Conservation (phyloP, 2,113 vertebrate genomes). For the Urocitellus parryii region DNA sequence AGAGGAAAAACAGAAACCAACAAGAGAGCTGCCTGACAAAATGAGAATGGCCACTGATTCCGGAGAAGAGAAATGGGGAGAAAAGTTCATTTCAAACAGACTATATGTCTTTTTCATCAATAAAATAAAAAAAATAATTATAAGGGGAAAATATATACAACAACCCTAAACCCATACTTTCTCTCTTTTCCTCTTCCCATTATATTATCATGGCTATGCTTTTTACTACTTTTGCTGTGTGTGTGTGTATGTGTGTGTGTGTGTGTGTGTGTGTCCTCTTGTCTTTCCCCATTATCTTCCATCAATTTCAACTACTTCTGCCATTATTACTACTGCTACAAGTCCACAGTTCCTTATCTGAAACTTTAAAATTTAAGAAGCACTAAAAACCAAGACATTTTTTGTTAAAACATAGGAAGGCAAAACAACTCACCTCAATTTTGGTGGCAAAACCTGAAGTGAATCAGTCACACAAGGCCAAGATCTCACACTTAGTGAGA, state of each 20-base stretch:
- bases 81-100: neutral
- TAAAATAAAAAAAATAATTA: neutral
- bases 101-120: neutral
- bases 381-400: slow-evolving; percentile 14
- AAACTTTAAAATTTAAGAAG: neutral
- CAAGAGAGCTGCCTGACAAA: neutral
- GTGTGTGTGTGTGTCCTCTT: neutral
- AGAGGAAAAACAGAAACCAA: neutral
- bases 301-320: neutral
- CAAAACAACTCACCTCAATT: neutral
- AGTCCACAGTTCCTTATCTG: neutral
- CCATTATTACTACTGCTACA: neutral
- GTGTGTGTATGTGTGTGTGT: neutral
- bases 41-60: neutral
- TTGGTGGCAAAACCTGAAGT: neutral
- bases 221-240: neutral
- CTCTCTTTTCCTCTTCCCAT: neutral
- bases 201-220: neutral
- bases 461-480: neutral
- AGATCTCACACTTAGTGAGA: neutral
- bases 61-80: neutral
- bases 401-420: neutral
- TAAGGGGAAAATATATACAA: neutral
- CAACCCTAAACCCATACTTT: neutral
- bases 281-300: neutral